Evolutionary conservation across 2,888 invertebrate species (phyloP), one percentile per base, ranked within the genome.

Genomic region (Ypsolopha sequella): DNA sequence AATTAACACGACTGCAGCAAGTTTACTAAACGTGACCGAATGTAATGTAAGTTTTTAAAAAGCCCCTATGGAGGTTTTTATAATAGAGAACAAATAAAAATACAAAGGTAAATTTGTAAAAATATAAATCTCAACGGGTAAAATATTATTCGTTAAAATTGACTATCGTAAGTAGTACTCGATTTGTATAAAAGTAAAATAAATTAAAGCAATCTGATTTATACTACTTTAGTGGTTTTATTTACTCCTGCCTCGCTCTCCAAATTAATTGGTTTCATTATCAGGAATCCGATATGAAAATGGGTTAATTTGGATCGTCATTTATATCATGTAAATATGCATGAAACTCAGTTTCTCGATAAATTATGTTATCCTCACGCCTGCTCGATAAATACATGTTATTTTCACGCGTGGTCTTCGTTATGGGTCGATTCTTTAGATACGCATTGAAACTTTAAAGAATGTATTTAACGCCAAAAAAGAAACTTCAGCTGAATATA

Each of bases 171-270:
- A 85, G 86, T 87, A 87, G 87, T 75, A 82, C 76, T 87, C 85
- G 80, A 85, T 87, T 87, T 87, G 86, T 87, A 87, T 86, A 87
- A 87, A 86, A 87, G 67, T 85, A 78, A 77, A 76, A 73, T 78
- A 85, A 84, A 87, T 81, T 87, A 87, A 87, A 87, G 80, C 85
- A 80, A 87, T 87, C 86, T 84, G 82, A 84, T 87, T 87, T 87
- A 84, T 87, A 86, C 76, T 81, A 79, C 50, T 36, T 6, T 6
- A 24, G 65, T 66, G 60, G 80, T 87, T 84, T 86, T 59, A 76
- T 80, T 82, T 61, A 4, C 36, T 10, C 7, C 2, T 10, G 13
- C 11, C 24, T 1, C 46, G 9, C 7, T 1, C 9, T 35, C 24
- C 44, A 44, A 44, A 44, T n/a, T 14, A 44, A 44, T 9, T 44